Percentiles rank a stretch among this genome's conserved stretches.
Evolutionary conservation across 2,888 invertebrate genomes (phyloP).

Genomic region (Tholera decimalis): DNA sequence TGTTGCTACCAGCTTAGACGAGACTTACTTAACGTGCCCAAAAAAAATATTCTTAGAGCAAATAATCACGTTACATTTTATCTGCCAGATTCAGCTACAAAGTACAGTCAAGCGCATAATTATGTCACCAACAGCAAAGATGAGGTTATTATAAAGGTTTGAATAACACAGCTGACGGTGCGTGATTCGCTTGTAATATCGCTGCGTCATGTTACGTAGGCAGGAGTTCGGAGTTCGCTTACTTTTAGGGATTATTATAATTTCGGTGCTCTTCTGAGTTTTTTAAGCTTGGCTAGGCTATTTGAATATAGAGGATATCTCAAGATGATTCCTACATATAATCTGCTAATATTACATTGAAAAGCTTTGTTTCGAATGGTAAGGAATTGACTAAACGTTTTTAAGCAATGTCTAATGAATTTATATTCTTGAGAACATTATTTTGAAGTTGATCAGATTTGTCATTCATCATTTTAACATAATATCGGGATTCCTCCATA

Average conservation of each 20-base stretch:
- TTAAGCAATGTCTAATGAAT: too few species aligned
- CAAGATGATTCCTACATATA: too few species aligned
- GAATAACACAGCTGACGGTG: constrained; percentile 70
- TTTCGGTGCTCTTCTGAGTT: neutral
- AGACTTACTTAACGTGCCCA: too few species aligned
- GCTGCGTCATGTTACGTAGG: constrained; percentile 61
- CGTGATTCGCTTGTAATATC: constrained; percentile 67
- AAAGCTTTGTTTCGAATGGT: too few species aligned
- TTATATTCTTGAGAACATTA: too few species aligned
- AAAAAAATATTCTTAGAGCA: constrained; percentile 7
- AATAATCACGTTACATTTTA: constrained; percentile 26
- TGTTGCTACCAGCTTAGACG: too few species aligned
- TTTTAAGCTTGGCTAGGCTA: neutral
- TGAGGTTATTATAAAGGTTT: constrained; percentile 73
- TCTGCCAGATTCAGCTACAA: constrained; percentile 34
- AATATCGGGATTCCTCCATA: too few species aligned
- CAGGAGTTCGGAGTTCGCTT: constrained; percentile 6
- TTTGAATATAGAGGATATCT: neutral
- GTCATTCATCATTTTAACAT: too few species aligned
- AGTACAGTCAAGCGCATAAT: constrained; percentile 70
- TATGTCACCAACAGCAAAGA: constrained; percentile 62
- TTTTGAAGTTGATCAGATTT: too few species aligned
- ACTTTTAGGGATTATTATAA: constrained; percentile 9
- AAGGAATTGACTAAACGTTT: too few species aligned
- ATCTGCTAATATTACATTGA: too few species aligned